A percentile compares a stretch with the other conserved stretches of the same genome.
Conservation (phyloP, 35 echinoderm and acorn worm species). For the Ophioderma brevispina region DNA sequence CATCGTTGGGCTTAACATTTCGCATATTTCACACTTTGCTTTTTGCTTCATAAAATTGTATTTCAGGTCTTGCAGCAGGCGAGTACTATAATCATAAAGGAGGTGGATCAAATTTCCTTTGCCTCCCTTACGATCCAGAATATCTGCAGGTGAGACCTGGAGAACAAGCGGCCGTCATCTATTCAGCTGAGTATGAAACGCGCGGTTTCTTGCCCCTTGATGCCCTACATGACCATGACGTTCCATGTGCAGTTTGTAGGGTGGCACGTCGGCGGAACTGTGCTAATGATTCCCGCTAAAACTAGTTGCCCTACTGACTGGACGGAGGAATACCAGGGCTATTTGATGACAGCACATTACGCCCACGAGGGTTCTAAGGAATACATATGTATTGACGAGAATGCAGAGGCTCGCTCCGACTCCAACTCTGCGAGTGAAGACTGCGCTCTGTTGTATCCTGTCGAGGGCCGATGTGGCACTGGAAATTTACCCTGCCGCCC, state of each 20-base stretch:
- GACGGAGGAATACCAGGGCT: constrained; percentile 32
- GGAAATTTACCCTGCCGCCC: constrained; percentile 37
- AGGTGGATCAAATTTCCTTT: constrained; percentile 14
- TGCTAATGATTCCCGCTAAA: constrained; percentile 24
- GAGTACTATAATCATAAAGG: constrained; percentile 34
- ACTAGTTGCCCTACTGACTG: constrained; percentile 21
- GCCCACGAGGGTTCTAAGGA: background rate
- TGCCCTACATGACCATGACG: background rate
- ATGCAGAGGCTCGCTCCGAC: background rate
- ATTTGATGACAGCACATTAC: constrained; percentile 29
- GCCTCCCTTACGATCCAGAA: constrained; percentile 25
- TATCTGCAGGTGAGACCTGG: background rate
- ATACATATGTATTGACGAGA: constrained; percentile 40
- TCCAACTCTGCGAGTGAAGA: background rate
- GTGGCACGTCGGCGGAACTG: background rate
- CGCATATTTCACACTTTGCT: no score
- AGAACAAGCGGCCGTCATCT: background rate
- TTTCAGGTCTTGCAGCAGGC: constrained; percentile 36
- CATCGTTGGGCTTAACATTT: no score
- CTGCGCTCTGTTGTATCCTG: constrained; percentile 42
- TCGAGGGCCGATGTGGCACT: constrained; percentile 42
- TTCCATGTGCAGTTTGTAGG: constrained; percentile 34
- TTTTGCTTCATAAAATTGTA: no score
- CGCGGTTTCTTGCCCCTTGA: background rate
- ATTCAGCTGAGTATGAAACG: constrained; percentile 18